phyloP scores from a whole-genome alignment of 2,888 invertebrate species.

The Mongoloraphidia duomilia region DNA sequence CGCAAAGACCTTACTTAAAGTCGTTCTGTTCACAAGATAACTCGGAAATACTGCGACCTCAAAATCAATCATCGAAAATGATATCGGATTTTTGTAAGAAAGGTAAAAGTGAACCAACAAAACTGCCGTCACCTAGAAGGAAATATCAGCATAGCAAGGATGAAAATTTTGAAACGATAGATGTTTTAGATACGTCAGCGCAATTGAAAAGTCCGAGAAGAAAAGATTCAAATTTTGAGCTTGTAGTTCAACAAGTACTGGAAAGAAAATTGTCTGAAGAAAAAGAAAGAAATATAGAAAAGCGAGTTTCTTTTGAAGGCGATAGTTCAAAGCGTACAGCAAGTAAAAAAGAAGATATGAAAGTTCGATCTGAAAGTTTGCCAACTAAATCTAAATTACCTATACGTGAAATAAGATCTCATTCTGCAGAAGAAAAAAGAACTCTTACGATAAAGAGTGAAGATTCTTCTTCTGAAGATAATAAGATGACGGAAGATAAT shows the following conservation, averaged over 20 bases:
- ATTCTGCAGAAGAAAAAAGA: not conserved
- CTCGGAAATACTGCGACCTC: conserved; percentile 4
- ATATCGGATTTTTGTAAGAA: not conserved
- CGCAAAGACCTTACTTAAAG: conserved; percentile 25
- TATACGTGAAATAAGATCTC: conserved; percentile 5
- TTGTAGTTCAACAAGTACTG: conserved; percentile 3
- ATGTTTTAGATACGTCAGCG: conserved; percentile 1
- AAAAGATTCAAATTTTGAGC: conserved; percentile 1
- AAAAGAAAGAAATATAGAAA: conserved; percentile 5
- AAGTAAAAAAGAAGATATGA: not conserved
- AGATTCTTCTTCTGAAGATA: not conserved
- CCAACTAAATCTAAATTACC: conserved; percentile 7
- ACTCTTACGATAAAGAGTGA: not conserved
- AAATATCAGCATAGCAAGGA: conserved; percentile 11
- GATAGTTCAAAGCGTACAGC: conserved; percentile 4
- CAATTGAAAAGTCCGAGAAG: not conserved
- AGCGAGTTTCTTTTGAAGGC: conserved; percentile 11
- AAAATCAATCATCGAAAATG: conserved; percentile 3
- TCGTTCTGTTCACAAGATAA: conserved; percentile 22
- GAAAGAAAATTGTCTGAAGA: conserved; percentile 4
- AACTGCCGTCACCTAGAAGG: conserved; percentile 10
- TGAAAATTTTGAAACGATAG: conserved; percentile 8
- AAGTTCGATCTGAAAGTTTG: conserved; percentile 5
- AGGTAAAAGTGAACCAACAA: conserved; percentile 2
- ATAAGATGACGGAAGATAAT: conserved; percentile 1